Evolutionary conservation across 2,888 invertebrate genomes (phyloP), one percentile per base, ranked within the genome.

Genomic region (Limenitis camilla): DNA sequence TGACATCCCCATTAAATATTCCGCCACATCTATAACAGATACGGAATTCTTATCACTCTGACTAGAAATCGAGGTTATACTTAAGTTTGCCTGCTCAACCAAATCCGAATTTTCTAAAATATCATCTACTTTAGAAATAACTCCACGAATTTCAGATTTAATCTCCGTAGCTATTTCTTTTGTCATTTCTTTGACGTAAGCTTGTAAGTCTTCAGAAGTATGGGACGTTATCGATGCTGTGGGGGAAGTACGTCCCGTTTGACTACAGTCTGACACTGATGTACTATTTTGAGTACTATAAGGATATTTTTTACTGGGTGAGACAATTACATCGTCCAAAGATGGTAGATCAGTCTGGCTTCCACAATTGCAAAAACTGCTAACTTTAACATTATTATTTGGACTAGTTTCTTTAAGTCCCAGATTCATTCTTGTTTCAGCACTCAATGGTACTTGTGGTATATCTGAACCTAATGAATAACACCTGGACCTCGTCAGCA

Each of bases 151-250:
- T 83, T 94, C 94, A 2, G 94, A 94, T 71, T 94, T 94, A 19
- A 94, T 92, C 78, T 94, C 94, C 7, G 92, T 93, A 1, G 94
- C 94, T 57, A 94, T 81, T 78, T 94, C 93, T 76, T 90, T 92
- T 5, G 94, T 93, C 75, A 93, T 91, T 76, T 93, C 93, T 64
- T 92, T 92, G 1, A 94, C 91, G 65, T 94, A 94, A 0, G 92
- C 93, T 63, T 92, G 91, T 30, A 93, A 76, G 65, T 93, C 92
- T 60, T 92, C 92, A 0, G 90, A 86, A n/a, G 78, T 87, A 32
- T 87, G 82, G 2, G 88, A 88, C 11, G 85, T 74, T 6, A 91
- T 74, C 0, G 90, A 90, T 1, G 85, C 76, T 30, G 86, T 81
- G 1, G 91, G 90, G 1, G 91, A 90, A 3, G 82, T 72, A 49